Evolutionary conservation across 2,888 invertebrate genomes (phyloP).

Genomic region (Monochamus alternatus): DNA sequence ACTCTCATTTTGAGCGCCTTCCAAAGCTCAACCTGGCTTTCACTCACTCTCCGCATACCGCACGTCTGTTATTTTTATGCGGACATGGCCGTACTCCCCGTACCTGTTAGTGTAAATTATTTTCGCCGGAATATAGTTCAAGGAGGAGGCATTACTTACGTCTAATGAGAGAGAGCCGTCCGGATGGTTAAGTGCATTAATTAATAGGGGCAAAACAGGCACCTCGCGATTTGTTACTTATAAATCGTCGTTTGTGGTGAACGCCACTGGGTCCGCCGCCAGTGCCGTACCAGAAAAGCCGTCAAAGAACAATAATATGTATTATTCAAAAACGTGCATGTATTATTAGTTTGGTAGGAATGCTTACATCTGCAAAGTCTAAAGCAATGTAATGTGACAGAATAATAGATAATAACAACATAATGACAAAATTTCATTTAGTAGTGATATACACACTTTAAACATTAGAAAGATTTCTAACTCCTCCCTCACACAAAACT

Average conservation of each 20-base stretch:
- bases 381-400: too few species aligned
- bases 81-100: constrained; percentile 30
- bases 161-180: constrained; percentile 7
- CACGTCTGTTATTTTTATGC: constrained; percentile 66
- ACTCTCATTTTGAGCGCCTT: constrained; percentile 69
- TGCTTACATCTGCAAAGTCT: background rate
- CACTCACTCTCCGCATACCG: constrained; percentile 67
- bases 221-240: background rate
- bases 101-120: constrained; percentile 9
- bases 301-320: background rate
- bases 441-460: too few species aligned
- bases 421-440: too few species aligned
- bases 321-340: background rate
- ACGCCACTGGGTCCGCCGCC: background rate
- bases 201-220: background rate
- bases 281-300: background rate
- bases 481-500: too few species aligned
- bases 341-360: background rate
- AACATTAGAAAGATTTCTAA: too few species aligned
- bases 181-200: constrained; percentile 21
- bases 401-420: too few species aligned
- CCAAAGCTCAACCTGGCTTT: constrained; percentile 68
- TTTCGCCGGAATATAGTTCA: constrained; percentile 15
- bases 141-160: constrained; percentile 8
- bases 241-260: background rate